Base-by-base conservation (phyloP, 2,888 invertebrate species). In the Sinhomidia bicolor region DNA sequence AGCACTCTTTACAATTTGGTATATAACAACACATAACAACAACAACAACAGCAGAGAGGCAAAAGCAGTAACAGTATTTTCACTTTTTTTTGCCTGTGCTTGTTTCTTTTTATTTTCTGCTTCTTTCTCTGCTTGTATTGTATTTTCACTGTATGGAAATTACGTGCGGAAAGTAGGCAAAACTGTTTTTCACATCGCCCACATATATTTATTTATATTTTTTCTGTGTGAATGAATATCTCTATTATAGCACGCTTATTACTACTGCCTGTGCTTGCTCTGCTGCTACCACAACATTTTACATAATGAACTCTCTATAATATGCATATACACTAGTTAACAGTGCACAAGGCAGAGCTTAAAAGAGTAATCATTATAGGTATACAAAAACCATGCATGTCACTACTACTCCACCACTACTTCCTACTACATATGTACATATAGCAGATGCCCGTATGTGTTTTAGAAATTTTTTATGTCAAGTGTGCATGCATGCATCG, bases 121-220 rank as follows among this genome's bases (percentile, higher is more conserved):
- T 68, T 68, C 65, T 9, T 36, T 36, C 10, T 36, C 41, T 36
- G 68, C 26, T 78, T 54, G 51, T 78, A 78, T 32, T 78, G 29
- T 36, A 29, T 26, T 78, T 78, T 47, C 60, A 6, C 41, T 20
- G 44, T 68, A 41, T 74, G 80, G 71, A 81, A 81, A 87, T 87
- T 87, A 87, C 86, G 86, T 87, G 81, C 60, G 86, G 86, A 86
- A 86, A 86, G 85, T 86, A 80, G 85, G 85, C 85, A 87, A 87
- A 87, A 87, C 81, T 85, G 29, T 54, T 85, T 84, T 85, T 79
- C 81, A 54, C 57, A 51, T 71, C 32, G 32, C 44, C 71, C 81
- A 32, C 47, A 78, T 78, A 57, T 71, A 54, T 80, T 80, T 80
- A 41, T 85, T 54, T 12, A 54, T 80, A 85, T 80, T 54, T 85